Evolutionary conservation across 2,888 invertebrate genomes (phyloP).

Genomic region (Steinernema hermaphroditum): DNA sequence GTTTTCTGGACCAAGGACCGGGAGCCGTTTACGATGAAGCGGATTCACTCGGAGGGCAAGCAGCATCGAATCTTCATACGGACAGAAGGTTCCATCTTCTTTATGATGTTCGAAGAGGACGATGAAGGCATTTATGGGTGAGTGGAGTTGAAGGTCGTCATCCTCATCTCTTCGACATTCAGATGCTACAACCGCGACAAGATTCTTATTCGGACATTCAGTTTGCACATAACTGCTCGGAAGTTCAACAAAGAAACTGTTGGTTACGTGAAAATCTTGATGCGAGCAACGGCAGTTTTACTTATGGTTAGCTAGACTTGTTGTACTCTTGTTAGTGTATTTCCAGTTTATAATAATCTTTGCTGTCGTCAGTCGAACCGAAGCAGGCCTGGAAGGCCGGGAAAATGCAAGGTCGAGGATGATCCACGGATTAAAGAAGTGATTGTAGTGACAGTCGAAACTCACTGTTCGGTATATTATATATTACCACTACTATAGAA

Average conservation of each 20-base stretch:
- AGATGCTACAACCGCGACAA: not conserved
- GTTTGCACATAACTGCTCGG: not conserved
- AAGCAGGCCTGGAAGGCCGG: not conserved
- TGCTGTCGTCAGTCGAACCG: not conserved
- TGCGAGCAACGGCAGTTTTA: not conserved
- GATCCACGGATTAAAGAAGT: too few relatives aligned
- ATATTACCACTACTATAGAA: too few relatives aligned
- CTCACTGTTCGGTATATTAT: too few relatives aligned
- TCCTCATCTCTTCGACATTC: too few relatives aligned
- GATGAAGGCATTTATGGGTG: not conserved
- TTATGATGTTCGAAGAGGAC: not conserved
- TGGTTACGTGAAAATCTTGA: not conserved
- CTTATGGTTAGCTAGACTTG: too few relatives aligned
- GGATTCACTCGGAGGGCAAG: not conserved
- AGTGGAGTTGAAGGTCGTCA: not conserved
- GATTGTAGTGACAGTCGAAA: too few relatives aligned
- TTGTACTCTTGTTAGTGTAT: too few relatives aligned
- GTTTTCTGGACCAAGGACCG: slow-evolving; percentile 10
- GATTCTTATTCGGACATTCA: not conserved
- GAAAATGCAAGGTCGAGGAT: not conserved
- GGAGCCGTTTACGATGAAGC: not conserved
- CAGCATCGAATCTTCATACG: not conserved
- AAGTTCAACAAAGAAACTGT: not conserved
- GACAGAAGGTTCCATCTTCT: not conserved
- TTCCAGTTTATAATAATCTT: not conserved